Base-by-base conservation (phyloP, 2,797 vertebrate species). In the Crenuchus spilurus region DNA sequence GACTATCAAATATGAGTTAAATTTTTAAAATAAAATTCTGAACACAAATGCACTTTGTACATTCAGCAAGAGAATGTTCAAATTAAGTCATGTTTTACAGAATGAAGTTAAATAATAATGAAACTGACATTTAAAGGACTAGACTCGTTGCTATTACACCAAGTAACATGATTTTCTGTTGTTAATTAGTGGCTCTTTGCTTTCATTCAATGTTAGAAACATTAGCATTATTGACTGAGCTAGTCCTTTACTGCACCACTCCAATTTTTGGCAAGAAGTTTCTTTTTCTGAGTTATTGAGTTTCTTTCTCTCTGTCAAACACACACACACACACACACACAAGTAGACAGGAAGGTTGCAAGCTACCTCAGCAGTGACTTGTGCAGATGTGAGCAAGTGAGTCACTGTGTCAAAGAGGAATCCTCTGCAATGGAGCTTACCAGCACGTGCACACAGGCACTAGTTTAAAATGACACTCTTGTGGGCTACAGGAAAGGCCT, bases 341-440 rank as follows among this genome's bases (percentile, higher is more conserved):
- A 41, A 33, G 49, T 26, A 64, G 9, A 67, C 30, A 18, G 42
- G 31, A 52, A n/a, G 30, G 26, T 52, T 30, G 22, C 44, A 44
- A 8, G 31, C 7, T 42, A 44, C 33, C 42, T 70, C 14, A 24
- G 46, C 65, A 62, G 44, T 20, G 18, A 67, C 54, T 65, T n/a
- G 41, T 20, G 55, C 4, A 14, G 30, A 66, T 55, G 49, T 54
- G 61, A 49, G 63, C 49, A 49, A 70, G 37, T 54, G 63, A 79
- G 69, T 72, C 73, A 75, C 55, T 72, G 52, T 73, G 71, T 70
- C 71, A 74, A 49, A 22, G 16, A 70, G 51, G 46, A 65, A 42
- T 69, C 71, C 46, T 58, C 18, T 8, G 60, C 35, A 41, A 52
- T 22, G 28, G 16, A 41, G 46, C 48, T 20, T 39, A 35, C n/a